phyloP scores from a whole-genome alignment of 2,888 invertebrate genomes.

The Podotricha telesiphe region DNA sequence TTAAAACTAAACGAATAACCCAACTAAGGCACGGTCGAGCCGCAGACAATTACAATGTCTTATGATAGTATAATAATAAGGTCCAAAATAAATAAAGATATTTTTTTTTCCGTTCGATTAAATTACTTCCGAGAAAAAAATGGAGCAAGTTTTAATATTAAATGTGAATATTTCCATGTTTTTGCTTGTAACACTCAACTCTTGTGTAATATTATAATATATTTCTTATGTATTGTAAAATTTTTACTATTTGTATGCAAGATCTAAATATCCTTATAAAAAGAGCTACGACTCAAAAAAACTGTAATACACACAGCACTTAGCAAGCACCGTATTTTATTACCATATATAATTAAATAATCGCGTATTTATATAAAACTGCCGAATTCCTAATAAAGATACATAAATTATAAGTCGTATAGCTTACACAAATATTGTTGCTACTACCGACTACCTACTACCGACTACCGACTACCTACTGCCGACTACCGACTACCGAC shows the following conservation, averaged over 20 bases:
- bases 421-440: not conserved
- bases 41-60: too few relatives aligned
- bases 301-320: not conserved
- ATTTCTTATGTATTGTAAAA: not conserved
- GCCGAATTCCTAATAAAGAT: not conserved
- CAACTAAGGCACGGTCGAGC: too few relatives aligned
- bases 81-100: not conserved
- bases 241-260: not conserved
- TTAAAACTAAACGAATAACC: not conserved
- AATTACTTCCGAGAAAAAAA: constrained; percentile 59
- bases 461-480: too few relatives aligned
- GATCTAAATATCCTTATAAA: too few relatives aligned
- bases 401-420: not conserved
- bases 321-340: not conserved
- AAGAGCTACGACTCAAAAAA: too few relatives aligned
- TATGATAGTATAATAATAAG: not conserved
- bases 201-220: not conserved
- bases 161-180: not conserved
- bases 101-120: constrained; percentile 36
- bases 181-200: not conserved
- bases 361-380: constrained; percentile 3
- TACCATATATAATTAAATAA: not conserved
- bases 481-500: too few relatives aligned
- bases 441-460: too few relatives aligned
- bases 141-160: constrained; percentile 35